phyloP scores from a whole-genome alignment of 2,113 vertebrate species.

The Todiramphus chloris region DNA sequence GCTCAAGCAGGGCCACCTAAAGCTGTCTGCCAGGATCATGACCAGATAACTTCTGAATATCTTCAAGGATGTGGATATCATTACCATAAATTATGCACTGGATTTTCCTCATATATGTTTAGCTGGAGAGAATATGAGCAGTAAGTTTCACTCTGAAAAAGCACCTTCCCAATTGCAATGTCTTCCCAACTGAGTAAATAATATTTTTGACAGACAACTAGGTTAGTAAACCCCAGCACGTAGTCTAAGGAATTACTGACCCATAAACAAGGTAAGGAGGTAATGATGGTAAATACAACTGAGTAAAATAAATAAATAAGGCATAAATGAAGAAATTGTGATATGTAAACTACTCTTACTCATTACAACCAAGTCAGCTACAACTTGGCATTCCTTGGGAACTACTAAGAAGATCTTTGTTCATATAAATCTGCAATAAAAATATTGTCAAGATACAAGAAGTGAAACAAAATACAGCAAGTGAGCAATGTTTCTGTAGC shows the following conservation, averaged over 20 bases:
- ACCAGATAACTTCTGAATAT: not conserved
- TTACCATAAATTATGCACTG: not conserved
- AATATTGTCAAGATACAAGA: not conserved
- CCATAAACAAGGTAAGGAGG: not conserved
- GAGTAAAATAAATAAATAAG: not conserved
- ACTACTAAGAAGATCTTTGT: not conserved
- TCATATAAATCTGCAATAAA: not conserved
- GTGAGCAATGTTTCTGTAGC: not conserved
- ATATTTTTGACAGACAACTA: not conserved
- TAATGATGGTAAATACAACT: not conserved
- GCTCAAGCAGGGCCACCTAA: not conserved
- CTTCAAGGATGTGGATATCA: not conserved
- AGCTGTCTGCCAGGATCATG: not conserved
- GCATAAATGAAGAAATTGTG: not conserved
- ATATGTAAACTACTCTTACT: not conserved
- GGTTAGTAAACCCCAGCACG: not conserved
- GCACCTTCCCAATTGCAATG: not conserved
- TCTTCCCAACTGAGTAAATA: not conserved
- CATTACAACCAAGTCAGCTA: not conserved
- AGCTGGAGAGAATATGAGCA: not conserved
- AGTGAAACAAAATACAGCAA: not conserved
- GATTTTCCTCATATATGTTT: not conserved
- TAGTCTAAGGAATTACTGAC: not conserved
- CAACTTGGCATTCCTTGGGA: not conserved
- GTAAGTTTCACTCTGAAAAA: not conserved